Conservation (phyloP, 2,888 invertebrate genomes). For the Lycophotia porphyrea region DNA sequence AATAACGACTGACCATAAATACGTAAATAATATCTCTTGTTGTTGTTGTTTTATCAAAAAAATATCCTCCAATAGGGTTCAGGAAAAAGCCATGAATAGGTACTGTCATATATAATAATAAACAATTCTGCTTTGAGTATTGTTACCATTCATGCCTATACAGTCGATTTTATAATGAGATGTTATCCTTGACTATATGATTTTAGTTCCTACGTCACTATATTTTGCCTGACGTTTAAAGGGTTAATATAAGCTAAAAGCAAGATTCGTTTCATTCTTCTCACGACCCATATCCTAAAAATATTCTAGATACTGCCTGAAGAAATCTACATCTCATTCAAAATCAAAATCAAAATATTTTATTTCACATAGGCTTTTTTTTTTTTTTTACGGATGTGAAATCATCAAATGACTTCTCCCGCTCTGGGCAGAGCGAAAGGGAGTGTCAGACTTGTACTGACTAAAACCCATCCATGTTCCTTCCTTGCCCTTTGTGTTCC, state of each 20-base stretch:
- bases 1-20: conserved; percentile 8
- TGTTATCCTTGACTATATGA: neutral
- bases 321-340: neutral
- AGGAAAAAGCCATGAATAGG: conserved; percentile 44
- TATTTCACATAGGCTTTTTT: no score
- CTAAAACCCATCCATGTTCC: no score
- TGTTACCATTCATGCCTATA: conserved; percentile 8
- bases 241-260: neutral
- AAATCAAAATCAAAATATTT: no score
- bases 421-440: no score
- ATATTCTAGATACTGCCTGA: neutral
- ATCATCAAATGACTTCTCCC: no score
- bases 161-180: neutral
- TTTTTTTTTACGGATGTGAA: no score
- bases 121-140: conserved; percentile 19
- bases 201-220: neutral
- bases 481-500: no score
- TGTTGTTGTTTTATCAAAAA: neutral
- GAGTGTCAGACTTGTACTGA: no score
- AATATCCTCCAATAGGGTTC: conserved; percentile 6
- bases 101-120: neutral
- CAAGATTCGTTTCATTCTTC: neutral
- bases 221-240: neutral
- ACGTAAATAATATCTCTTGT: neutral
- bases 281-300: neutral